Conservation (phyloP, 2,888 invertebrate genomes). For the Listrodromus nycthemerus region DNA sequence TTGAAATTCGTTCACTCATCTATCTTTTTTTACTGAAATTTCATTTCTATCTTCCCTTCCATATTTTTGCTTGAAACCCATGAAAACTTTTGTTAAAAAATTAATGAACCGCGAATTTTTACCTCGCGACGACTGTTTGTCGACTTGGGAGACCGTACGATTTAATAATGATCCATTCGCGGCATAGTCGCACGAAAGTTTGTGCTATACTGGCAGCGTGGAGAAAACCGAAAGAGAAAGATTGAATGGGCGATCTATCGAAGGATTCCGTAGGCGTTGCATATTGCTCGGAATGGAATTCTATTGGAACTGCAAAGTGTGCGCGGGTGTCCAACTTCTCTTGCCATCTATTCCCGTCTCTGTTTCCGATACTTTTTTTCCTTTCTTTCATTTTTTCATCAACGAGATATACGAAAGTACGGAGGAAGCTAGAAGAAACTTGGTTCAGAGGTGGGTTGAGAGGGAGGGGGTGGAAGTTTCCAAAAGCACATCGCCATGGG, state of each 20-base stretch:
- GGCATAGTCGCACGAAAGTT: not conserved
- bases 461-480: conserved; percentile 49
- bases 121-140: not conserved
- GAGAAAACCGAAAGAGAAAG: not conserved
- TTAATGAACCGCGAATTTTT: not conserved
- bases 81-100: conserved; percentile 1
- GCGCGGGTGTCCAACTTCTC: conserved; percentile 39
- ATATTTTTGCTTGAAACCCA: not conserved
- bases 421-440: conserved; percentile 33
- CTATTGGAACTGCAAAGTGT: conserved; percentile 44
- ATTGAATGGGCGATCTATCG: conserved; percentile 24
- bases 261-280: conserved; percentile 25
- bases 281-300: conserved; percentile 18
- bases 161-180: conserved; percentile 10
- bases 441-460: not conserved
- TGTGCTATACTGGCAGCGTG: not conserved
- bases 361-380: conserved; percentile 44
- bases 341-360: conserved; percentile 41
- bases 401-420: conserved; percentile 20
- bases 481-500: conserved; percentile 53
- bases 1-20: not conserved
- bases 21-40: conserved; percentile 5
- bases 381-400: conserved; percentile 41
- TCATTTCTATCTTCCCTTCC: not conserved
- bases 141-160: not conserved